Evolutionary conservation across 2,888 invertebrate genomes (phyloP).

Genomic region (Lochmaea crataegi): DNA sequence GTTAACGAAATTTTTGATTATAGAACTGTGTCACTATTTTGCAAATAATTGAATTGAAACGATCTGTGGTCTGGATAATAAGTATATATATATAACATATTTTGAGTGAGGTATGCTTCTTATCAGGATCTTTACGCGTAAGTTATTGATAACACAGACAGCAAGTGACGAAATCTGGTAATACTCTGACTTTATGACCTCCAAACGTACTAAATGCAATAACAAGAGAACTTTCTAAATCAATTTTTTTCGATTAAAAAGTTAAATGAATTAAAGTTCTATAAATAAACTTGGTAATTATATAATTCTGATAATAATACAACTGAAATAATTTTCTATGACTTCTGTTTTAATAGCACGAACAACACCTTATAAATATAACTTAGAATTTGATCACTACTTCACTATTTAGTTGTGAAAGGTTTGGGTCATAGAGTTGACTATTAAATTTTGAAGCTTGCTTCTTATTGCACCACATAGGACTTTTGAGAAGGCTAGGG

Average conservation of each 20-base stretch:
- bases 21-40: background rate
- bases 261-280: too few species aligned
- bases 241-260: background rate
- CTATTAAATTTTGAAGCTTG: too few species aligned
- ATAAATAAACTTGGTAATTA: too few species aligned
- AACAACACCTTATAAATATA: too few species aligned
- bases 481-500: too few species aligned
- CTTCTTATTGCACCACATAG: too few species aligned
- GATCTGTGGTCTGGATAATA: background rate
- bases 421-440: too few species aligned
- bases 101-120: background rate
- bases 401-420: too few species aligned
- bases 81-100: conserved; percentile 4
- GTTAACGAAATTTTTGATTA: background rate
- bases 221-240: background rate
- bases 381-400: too few species aligned
- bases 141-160: background rate
- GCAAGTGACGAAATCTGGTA: background rate
- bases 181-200: conserved; percentile 3
- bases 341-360: too few species aligned
- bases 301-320: too few species aligned
- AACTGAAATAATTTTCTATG: too few species aligned
- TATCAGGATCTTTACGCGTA: conserved; percentile 9
- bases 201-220: conserved; percentile 3
- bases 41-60: background rate